Evolutionary conservation across 1,140 invertebrate genomes (phyloP).

Genomic region (Hestina assimilis): DNA sequence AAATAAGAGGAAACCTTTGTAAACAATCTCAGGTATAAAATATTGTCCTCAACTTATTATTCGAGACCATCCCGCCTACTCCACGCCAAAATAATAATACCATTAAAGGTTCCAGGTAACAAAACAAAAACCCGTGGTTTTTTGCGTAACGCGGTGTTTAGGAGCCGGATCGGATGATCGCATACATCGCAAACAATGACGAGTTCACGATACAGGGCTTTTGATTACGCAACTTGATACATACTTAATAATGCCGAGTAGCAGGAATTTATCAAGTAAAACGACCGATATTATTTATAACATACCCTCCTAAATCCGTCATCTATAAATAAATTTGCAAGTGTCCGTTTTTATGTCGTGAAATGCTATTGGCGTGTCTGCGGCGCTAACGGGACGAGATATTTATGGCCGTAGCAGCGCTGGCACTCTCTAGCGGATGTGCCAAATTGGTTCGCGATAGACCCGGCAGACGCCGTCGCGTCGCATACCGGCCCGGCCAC

Average conservation of each 20-base stretch:
- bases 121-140: slow-evolving; percentile 55
- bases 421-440: slow-evolving; percentile 67
- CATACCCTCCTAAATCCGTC: background rate
- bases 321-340: background rate
- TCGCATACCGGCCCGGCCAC: slow-evolving; percentile 71
- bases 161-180: slow-evolving; percentile 56
- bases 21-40: slow-evolving; percentile 70
- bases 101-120: slow-evolving; percentile 59
- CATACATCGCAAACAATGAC: slow-evolving; percentile 57
- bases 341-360: slow-evolving; percentile 30
- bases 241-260: slow-evolving; percentile 26
- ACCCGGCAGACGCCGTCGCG: slow-evolving; percentile 67
- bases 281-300: background rate
- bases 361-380: slow-evolving; percentile 41
- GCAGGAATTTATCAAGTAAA: slow-evolving; percentile 4
- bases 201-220: slow-evolving; percentile 37
- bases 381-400: slow-evolving; percentile 54
- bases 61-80: slow-evolving; percentile 56
- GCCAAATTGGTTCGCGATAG: slow-evolving; percentile 71
- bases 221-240: slow-evolving; percentile 50
- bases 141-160: slow-evolving; percentile 65
- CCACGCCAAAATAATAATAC: slow-evolving; percentile 62
- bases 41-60: slow-evolving; percentile 54
- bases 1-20: slow-evolving; percentile 49
- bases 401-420: slow-evolving; percentile 56